phyloP scores from a whole-genome alignment of 2,113 vertebrate species.

The Aphelocoma coerulescens region DNA sequence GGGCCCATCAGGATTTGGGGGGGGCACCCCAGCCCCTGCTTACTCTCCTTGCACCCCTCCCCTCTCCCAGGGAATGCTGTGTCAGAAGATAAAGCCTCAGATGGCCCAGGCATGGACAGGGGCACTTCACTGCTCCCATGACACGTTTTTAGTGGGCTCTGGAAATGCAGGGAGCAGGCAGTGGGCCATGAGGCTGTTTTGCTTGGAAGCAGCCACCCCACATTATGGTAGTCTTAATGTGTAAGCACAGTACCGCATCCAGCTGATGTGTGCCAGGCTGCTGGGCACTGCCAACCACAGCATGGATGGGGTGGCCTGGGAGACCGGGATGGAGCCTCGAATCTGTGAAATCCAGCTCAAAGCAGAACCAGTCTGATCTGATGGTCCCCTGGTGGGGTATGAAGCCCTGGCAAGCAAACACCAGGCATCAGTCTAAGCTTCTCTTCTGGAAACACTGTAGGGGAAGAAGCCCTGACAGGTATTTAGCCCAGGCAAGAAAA shows the following conservation, averaged over 20 bases:
- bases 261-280: neutral
- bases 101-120: neutral
- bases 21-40: rapidly evolving
- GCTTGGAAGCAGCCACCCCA: neutral
- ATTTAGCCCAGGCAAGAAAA: neutral
- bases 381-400: neutral
- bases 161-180: neutral
- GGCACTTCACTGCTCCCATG: neutral
- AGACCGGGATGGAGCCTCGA: neutral
- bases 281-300: neutral
- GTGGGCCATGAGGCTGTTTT: rapidly evolving
- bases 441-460: neutral
- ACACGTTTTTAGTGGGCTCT: neutral
- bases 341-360: neutral
- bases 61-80: rapidly evolving
- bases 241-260: neutral
- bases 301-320: neutral
- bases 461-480: neutral
- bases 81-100: neutral
- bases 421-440: neutral
- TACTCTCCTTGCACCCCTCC: neutral
- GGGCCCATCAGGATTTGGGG: neutral
- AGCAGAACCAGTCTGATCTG: neutral
- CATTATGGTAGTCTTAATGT: neutral
- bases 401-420: neutral